Conservation (phyloP, 2,888 invertebrate genomes). For the Drosophila tanythrix region DNA sequence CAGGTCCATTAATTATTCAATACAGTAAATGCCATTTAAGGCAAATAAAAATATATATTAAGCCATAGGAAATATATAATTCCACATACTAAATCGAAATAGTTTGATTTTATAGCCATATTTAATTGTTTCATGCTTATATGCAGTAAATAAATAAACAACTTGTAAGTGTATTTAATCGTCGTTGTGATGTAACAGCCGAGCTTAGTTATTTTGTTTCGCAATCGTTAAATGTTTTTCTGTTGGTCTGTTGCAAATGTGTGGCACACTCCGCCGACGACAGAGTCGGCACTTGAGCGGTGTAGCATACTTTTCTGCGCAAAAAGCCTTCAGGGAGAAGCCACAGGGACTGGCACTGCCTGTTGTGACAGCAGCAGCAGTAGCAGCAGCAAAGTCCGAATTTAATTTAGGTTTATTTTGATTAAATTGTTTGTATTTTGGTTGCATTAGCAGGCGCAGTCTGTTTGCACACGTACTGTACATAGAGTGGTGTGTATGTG, state of each 20-base stretch:
- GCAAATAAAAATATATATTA: too few relatives aligned
- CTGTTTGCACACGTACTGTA: conserved; percentile 36
- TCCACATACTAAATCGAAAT: background rate
- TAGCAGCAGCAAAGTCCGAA: conserved; percentile 53
- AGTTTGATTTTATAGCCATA: background rate
- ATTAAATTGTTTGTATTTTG: conserved; percentile 80
- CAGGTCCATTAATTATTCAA: background rate
- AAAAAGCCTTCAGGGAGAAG: conserved; percentile 64
- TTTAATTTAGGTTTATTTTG: conserved; percentile 79
- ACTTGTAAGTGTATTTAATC: conserved; percentile 48
- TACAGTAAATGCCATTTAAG: too few relatives aligned
- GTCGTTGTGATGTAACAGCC: conserved; percentile 14
- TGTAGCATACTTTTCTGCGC: conserved; percentile 74
- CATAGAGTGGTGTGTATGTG: conserved; percentile 21
- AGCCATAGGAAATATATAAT: background rate
- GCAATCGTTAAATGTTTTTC: conserved; percentile 73
- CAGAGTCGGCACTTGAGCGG: conserved; percentile 68
- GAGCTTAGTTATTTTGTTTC: conserved; percentile 31
- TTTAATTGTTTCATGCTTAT: background rate
- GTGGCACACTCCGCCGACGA: conserved; percentile 52
- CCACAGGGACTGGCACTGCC: conserved; percentile 43
- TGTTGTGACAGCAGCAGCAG: conserved; percentile 8
- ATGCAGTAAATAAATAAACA: background rate
- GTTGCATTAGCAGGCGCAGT: conserved; percentile 70
- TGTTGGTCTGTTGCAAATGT: conserved; percentile 54